Evolutionary conservation across 1,140 invertebrate genomes (phyloP), one percentile per base, ranked within the genome.

Genomic region (Leptinotarsa lineolata): DNA sequence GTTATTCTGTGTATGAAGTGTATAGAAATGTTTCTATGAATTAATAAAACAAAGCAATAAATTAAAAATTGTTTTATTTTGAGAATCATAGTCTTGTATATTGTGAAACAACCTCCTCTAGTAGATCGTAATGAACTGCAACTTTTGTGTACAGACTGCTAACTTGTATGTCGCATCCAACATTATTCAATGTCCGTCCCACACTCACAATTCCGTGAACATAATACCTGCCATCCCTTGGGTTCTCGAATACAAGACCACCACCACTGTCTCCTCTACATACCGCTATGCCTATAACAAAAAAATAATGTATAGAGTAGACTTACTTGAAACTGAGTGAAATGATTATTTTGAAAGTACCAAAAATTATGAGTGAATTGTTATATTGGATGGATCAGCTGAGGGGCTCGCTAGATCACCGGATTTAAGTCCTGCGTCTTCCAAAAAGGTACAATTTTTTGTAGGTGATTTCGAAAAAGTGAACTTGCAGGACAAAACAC

Each of bases 191-290:
- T 39, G 16, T 45, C 39, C 72, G n/a, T 48, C 39, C 54, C 11
- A 78, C 46, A 73, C 75, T 78, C 5, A 81, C 75, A 16, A 81
- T 70, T n/a, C 80, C 80, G n/a, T 72, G 71, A 2, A 81, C 39
- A 69, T 72, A 79, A 75, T 72, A 79, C 30, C 74, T 65, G 6
- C 70, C 61, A 4, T 72, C 58, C 2, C 73, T 72, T 0, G 24
- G 20, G 24, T 65, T 68, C 61, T 68, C 66, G 46, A 81, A 72
- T 1, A 74, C 75, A 44, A 81, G 72, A 16, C 72, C 78, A 16
- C 80, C 80, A 15, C 80, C 80, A 73, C 80, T 81, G 54, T 81
- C 80, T 30, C 80, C 80, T 68, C 68, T 60, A 59, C 80, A 81
- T n/a, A 78, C 78, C 48, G 74, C 67, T 22, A 65, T 78, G 68